Base-by-base conservation (phyloP, 2,888 invertebrate genomes). In the Drosophila nigritarsus region DNA sequence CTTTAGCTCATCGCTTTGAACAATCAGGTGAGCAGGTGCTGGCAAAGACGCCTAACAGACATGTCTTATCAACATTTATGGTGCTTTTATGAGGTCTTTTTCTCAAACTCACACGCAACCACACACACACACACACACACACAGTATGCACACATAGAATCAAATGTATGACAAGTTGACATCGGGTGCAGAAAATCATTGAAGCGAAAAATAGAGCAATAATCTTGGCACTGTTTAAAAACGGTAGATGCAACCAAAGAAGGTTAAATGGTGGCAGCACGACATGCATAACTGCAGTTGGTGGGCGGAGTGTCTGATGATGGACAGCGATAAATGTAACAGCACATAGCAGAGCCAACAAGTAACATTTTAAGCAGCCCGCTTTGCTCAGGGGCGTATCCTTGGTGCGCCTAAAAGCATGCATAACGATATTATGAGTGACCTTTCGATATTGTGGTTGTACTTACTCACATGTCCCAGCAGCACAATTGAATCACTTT, bases 21-120 rank as follows among this genome's bases (percentile, higher is more conserved):
- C 69, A 79, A 80, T 73, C 76, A 80, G 40, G 73, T 27, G 38
- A 63, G 59, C 70, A 70, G 78, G 62, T 78, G 73, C 50, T 59
- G 63, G 13, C 49, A 65, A 62, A 62, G 49, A 48, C 58, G 66
- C 45, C 55, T 72, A 73, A 79, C 73, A 85, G 78, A 87, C 88
- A 82, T 86, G 88, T 66, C 86, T 87, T 85, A 85, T 85, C 88
- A 85, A 82, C 88, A 80, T 85, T 85, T 87, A 87, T 85, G 86
- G 61, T 82, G 80, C 75, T 79, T 87, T 85, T 81, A 85, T 75
- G 73, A 50, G 68, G 32, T 61, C 9, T 59, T 24, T 24, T 55
- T 20, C 49, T 45, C 55, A 76, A 50, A 51, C 63, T 49, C 50
- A 54, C 53, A 65, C 51, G 32, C 30, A 51, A 6, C 9, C 1